A percentile compares a stretch with the other conserved stretches of the same genome.
Evolutionary conservation across 2,888 invertebrate species (phyloP).

Genomic region (Leucophenga maculata): DNA sequence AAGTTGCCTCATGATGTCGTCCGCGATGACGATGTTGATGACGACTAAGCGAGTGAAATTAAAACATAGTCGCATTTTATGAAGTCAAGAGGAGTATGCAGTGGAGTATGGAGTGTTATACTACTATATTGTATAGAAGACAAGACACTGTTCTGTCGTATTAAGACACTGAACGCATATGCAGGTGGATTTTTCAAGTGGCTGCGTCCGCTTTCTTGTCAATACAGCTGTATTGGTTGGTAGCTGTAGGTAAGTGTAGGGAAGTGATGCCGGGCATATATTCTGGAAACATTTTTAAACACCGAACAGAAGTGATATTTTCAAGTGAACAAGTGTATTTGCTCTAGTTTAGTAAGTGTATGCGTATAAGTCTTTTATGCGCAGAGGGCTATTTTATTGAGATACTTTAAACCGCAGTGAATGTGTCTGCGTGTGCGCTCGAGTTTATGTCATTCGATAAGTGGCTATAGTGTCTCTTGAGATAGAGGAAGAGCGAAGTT

Average conservation of each 20-base stretch:
- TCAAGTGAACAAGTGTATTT: slow-evolving; percentile 48
- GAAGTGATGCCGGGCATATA: slow-evolving; percentile 31
- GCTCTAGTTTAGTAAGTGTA: slow-evolving; percentile 16
- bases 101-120: slow-evolving; percentile 29
- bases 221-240: slow-evolving; percentile 20
- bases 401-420: neutral
- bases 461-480: too few species aligned
- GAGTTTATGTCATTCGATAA: too few species aligned
- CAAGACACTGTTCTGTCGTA: neutral
- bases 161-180: slow-evolving; percentile 30
- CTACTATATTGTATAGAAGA: neutral
- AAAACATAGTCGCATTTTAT: slow-evolving; percentile 41
- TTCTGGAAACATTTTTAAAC: slow-evolving; percentile 28
- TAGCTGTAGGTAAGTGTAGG: neutral
- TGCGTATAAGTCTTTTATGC: neutral
- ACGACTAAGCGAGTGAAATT: slow-evolving; percentile 50
- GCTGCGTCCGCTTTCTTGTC: slow-evolving; percentile 54
- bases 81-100: slow-evolving; percentile 16
- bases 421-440: neutral
- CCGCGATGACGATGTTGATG: slow-evolving; percentile 28
- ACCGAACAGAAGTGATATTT: slow-evolving; percentile 21
- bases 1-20: slow-evolving; percentile 20
- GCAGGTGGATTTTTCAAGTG: slow-evolving; percentile 67
- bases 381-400: neutral
- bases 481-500: too few species aligned